A percentile compares a stretch with the other conserved stretches of the same genome.
Conservation (phyloP, 2,797 vertebrate genomes). For the Malacoctenus gilli region DNA sequence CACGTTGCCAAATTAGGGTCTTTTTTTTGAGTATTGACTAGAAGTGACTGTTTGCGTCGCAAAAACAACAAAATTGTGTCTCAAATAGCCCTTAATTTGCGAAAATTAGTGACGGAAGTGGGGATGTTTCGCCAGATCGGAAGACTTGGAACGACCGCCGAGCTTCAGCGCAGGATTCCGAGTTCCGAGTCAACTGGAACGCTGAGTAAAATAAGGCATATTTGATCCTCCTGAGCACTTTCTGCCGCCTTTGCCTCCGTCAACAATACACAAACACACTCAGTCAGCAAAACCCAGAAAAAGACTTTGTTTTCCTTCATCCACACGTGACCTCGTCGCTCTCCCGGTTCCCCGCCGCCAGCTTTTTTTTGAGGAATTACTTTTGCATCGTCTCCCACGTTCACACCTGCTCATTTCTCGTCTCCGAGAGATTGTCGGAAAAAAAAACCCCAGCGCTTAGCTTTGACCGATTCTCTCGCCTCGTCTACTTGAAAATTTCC, state of each 20-base stretch:
- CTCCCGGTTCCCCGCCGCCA: constrained; percentile 37
- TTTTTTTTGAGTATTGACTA: too few relatives aligned
- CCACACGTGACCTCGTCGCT: constrained; percentile 42
- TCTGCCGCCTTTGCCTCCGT: constrained; percentile 50
- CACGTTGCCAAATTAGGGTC: too few relatives aligned
- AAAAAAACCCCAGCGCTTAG: constrained; percentile 52
- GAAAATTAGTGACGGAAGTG: too few relatives aligned
- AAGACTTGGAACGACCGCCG: too few relatives aligned
- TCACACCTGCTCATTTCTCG: constrained; percentile 47
- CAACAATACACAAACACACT: constrained; percentile 64
- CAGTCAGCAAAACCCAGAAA: constrained; percentile 67
- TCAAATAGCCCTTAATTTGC: too few relatives aligned
- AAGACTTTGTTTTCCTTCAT: constrained; percentile 34
- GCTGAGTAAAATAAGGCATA: constrained; percentile 45
- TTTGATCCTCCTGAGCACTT: constrained; percentile 67
- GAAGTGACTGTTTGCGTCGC: too few relatives aligned
- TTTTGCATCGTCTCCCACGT: constrained; percentile 38
- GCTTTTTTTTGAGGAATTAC: constrained; percentile 37
- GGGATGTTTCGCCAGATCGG: too few relatives aligned
- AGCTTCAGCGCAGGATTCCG: too few relatives aligned
- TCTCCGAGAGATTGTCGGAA: constrained; percentile 65
- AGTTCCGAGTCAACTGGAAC: constrained; percentile 7
- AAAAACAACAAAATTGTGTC: too few relatives aligned
- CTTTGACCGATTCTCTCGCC: constrained; percentile 36
- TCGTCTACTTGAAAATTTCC: too few relatives aligned